These are phyloP conservation scores for Rhinichthys osculus DNA, from an alignment of 2,797 vertebrate genomes.

Conservation along the genomic window DNA sequence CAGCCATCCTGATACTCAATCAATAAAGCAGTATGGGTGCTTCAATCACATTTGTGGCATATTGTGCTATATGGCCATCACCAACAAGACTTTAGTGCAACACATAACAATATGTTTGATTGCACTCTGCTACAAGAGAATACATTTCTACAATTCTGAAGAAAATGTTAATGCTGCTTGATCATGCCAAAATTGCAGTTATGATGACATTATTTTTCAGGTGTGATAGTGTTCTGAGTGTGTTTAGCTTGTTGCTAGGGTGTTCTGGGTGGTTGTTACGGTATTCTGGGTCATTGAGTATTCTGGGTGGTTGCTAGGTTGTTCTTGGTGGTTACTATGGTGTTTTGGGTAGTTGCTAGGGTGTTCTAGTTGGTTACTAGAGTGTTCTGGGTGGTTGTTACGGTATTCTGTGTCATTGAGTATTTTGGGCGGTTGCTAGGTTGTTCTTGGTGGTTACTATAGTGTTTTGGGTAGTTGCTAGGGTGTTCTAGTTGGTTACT, in stretches of 20 bases:
- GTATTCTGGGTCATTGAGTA: too few relatives aligned
- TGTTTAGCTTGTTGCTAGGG: background rate
- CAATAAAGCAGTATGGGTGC: background rate
- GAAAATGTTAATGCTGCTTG: background rate
- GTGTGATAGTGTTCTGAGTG: background rate
- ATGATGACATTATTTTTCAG: background rate
- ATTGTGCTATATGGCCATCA: background rate
- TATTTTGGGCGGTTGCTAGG: background rate
- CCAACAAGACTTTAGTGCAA: background rate
- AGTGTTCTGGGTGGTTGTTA: too few relatives aligned
- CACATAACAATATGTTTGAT: background rate
- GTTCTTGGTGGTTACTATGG: too few relatives aligned
- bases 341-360: background rate
- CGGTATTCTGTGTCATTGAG: background rate
- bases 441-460: too few relatives aligned
- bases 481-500: too few relatives aligned
- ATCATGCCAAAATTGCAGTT: background rate
- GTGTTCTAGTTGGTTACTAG: too few relatives aligned
- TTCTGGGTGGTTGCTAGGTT: background rate
- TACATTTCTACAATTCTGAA: background rate
- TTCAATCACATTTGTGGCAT: background rate
- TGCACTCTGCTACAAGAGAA: background rate
- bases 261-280: background rate
- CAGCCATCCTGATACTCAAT: background rate
- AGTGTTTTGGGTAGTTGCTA: too few relatives aligned